A percentile compares a stretch with the other conserved stretches of the same genome.
phyloP scores from a whole-genome alignment of 2,888 invertebrate genomes.

The Teleiodes luculella region DNA sequence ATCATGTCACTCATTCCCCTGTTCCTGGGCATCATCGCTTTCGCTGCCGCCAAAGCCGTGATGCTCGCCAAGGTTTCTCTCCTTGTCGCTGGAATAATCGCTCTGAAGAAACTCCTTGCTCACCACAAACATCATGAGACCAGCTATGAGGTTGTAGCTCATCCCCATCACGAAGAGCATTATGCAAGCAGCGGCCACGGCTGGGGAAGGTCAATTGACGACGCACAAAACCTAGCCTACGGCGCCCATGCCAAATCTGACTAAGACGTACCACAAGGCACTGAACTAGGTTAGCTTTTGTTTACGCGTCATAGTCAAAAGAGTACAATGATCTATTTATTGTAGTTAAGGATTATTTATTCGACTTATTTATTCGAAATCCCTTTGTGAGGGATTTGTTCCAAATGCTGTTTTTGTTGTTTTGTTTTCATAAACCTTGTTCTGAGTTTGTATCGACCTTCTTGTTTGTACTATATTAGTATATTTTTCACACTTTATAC shows the following conservation, averaged over 20 bases:
- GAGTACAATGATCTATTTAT: conserved; percentile 53
- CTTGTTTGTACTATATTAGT: conserved; percentile 68
- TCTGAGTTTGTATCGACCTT: conserved; percentile 68
- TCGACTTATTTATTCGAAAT: conserved; percentile 55
- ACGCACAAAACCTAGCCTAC: conserved; percentile 80
- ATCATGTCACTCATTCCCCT: conserved; percentile 86
- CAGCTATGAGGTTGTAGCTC: conserved; percentile 87
- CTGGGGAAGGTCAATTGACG: conserved; percentile 81
- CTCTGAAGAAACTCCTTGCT: conserved; percentile 83
- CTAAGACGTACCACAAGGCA: conserved; percentile 39
- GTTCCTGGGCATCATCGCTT: conserved; percentile 84
- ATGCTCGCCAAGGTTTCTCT: conserved; percentile 90
- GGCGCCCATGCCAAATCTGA: conserved; percentile 74
- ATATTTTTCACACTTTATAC: conserved; percentile 60
- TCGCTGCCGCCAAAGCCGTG: conserved; percentile 91
- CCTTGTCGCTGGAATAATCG: conserved; percentile 85
- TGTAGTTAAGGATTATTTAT: conserved; percentile 63
- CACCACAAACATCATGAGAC: conserved; percentile 82
- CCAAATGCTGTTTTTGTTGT: conserved; percentile 44
- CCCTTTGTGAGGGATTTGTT: conserved; percentile 57
- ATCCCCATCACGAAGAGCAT: conserved; percentile 80
- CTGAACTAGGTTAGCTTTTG: conserved; percentile 35
- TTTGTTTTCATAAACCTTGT: conserved; percentile 64
- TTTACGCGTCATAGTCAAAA: conserved; percentile 26
- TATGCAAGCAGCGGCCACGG: conserved; percentile 78